These are phyloP conservation scores for Trochalopteron elliotii DNA, from an alignment of 2,113 vertebrate species.

Conservation along the genomic window DNA sequence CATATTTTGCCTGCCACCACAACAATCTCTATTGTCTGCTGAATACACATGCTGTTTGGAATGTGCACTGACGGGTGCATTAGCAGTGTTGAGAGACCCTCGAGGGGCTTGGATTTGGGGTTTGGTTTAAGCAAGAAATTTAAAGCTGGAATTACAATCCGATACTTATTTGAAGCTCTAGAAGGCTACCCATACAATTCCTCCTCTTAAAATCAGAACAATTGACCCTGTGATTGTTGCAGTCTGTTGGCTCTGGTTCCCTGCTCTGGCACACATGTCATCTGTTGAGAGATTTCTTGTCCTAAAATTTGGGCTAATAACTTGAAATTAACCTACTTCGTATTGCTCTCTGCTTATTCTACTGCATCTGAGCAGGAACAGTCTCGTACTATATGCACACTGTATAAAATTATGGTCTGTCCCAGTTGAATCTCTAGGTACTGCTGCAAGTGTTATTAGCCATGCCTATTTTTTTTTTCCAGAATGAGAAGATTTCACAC, in stretches of 20 bases:
- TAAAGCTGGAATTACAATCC: not conserved
- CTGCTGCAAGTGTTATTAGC: not conserved
- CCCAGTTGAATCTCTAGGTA: not conserved
- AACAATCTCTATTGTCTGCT: slow-evolving; percentile 48
- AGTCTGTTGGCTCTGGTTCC: not conserved
- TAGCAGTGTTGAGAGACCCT: not conserved
- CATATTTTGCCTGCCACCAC: slow-evolving; percentile 27
- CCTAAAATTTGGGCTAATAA: not conserved
- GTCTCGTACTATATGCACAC: not conserved
- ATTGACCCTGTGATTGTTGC: not conserved
- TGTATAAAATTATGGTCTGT: not conserved
- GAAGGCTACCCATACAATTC: not conserved
- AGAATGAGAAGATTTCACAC: not conserved
- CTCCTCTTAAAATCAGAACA: not conserved
- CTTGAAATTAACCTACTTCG: not conserved
- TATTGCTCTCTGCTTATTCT: not conserved
- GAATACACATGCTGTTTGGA: not conserved
- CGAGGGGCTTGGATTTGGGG: not conserved
- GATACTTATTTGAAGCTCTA: not conserved
- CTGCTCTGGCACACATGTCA: not conserved
- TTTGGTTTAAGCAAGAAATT: slow-evolving; percentile 15
- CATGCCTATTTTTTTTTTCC: not conserved
- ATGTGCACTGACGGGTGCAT: not conserved
- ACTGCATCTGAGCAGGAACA: not conserved
- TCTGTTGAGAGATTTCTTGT: not conserved